phyloP scores from a whole-genome alignment of 2,797 vertebrate species.

The Acipenser ruthenus region DNA sequence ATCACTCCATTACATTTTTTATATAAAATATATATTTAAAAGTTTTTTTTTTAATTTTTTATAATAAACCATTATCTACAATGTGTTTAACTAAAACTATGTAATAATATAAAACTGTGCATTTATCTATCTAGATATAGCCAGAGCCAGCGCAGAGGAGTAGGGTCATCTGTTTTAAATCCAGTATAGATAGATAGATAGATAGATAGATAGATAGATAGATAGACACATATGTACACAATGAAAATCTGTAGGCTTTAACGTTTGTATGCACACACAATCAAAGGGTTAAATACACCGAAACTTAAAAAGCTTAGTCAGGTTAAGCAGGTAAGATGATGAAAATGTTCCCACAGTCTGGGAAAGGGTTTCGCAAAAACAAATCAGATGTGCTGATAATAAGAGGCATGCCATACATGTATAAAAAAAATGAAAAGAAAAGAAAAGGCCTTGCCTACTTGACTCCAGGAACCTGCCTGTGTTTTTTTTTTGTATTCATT shows the following conservation, averaged over 20 bases:
- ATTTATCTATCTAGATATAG: too few relatives aligned
- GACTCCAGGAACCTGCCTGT: slow-evolving; percentile 71
- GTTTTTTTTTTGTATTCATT: slow-evolving; percentile 63
- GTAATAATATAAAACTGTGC: too few relatives aligned
- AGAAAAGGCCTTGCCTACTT: slow-evolving; percentile 49
- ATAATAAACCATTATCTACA: too few relatives aligned
- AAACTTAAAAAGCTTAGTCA: slow-evolving; percentile 37
- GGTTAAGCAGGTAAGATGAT: slow-evolving; percentile 41
- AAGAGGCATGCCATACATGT: slow-evolving; percentile 51
- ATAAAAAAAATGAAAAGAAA: slow-evolving; percentile 33
- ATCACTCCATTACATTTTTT: too few relatives aligned
- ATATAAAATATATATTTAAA: too few relatives aligned
- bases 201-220: too few relatives aligned
- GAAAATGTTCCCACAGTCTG: slow-evolving; percentile 67
- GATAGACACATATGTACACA: slow-evolving; percentile 15
- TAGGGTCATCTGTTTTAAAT: too few relatives aligned
- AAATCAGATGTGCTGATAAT: slow-evolving; percentile 47
- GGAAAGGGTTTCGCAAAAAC: slow-evolving; percentile 48
- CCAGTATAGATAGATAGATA: too few relatives aligned
- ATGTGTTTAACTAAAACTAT: too few relatives aligned
- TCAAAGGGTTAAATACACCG: slow-evolving; percentile 59
- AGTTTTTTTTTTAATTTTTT: too few relatives aligned
- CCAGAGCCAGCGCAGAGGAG: too few relatives aligned
- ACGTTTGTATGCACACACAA: slow-evolving; percentile 51
- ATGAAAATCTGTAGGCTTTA: too few relatives aligned